phyloP scores from a whole-genome alignment of 2,797 vertebrate genomes.

The Forpus xanthops region DNA sequence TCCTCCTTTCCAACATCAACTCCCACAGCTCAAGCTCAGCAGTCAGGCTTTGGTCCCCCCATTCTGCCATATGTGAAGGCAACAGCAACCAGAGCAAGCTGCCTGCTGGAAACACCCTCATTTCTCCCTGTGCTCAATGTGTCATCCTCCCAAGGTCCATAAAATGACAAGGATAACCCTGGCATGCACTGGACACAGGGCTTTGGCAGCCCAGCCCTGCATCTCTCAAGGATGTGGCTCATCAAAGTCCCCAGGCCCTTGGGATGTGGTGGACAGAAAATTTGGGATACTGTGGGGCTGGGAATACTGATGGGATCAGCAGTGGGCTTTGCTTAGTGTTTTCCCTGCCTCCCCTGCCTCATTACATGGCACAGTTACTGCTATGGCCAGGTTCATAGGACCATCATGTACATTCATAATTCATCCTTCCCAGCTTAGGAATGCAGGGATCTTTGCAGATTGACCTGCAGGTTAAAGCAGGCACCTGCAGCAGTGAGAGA shows the following conservation, averaged over 20 bases:
- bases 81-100: background rate
- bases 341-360: background rate
- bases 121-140: rapidly evolving
- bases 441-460: background rate
- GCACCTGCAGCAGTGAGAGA: background rate
- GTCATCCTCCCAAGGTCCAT: background rate
- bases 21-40: background rate
- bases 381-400: background rate
- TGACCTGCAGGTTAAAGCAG: background rate
- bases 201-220: background rate
- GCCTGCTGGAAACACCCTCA: rapidly evolving
- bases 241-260: background rate
- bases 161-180: background rate
- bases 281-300: background rate
- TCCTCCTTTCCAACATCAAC: background rate
- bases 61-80: background rate
- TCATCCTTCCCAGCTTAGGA: background rate
- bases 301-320: rapidly evolving
- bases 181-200: rapidly evolving
- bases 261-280: background rate
- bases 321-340: background rate
- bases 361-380: background rate
- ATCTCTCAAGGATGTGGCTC: background rate
- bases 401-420: background rate
- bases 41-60: background rate